These are phyloP conservation scores for Neogobius melanostomus DNA, from an alignment of 2,113 vertebrate species.

Conservation along the genomic window DNA sequence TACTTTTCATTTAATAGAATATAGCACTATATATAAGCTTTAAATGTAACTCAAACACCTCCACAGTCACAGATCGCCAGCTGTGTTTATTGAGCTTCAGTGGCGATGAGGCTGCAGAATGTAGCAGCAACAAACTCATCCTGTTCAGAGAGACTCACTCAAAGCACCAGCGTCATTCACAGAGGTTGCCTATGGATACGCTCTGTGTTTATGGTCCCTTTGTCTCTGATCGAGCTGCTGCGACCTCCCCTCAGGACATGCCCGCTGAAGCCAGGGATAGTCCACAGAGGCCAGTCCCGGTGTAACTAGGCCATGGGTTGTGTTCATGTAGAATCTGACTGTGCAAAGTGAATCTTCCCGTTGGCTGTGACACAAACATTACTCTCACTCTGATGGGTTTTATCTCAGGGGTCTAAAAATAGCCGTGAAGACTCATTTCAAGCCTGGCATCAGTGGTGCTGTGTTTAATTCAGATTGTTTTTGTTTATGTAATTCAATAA, in stretches of 20 bases:
- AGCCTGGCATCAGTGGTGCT: conserved; percentile 27
- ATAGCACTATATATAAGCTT: background rate
- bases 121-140: conserved; percentile 52
- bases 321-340: conserved; percentile 60
- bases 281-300: conserved; percentile 27
- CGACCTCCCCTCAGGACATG: conserved; percentile 20
- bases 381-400: conserved; percentile 56
- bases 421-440: conserved; percentile 41
- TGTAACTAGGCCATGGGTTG: conserved; percentile 64
- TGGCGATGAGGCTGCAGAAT: conserved; percentile 64
- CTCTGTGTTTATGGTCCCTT: conserved; percentile 66
- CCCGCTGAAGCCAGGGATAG: conserved; percentile 31
- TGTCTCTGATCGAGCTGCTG: conserved; percentile 39
- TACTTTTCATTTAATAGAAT: no score
- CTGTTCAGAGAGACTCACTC: conserved; percentile 59
- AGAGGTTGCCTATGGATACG: conserved; percentile 69
- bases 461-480: background rate
- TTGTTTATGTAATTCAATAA: no score
- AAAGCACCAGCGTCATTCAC: conserved; percentile 69
- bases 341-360: conserved; percentile 46
- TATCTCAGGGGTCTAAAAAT: conserved; percentile 68
- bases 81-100: conserved; percentile 45
- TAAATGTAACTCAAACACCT: conserved; percentile 38
- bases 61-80: conserved; percentile 36
- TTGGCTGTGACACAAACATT: conserved; percentile 56